Conservation (phyloP, 35 echinoderm and acorn worm genomes). For the Lytechinus pictus region DNA sequence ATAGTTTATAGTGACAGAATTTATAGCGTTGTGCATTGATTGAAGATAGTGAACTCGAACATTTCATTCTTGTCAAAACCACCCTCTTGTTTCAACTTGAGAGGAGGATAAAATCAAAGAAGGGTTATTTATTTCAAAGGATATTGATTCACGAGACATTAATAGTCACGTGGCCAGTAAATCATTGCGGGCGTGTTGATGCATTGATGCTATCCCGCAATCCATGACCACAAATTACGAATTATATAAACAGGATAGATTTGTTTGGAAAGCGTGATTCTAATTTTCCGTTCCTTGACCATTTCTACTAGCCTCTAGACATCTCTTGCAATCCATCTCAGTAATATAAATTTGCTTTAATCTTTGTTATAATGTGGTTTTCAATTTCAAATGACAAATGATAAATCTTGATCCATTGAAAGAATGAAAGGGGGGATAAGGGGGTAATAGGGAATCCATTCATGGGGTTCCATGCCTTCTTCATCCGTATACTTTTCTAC, state of each 20-base stretch:
- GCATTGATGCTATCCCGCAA: background rate
- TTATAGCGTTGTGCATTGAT: background rate
- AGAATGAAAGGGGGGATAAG: background rate
- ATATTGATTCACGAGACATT: background rate
- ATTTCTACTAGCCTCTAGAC: background rate
- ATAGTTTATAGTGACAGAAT: background rate
- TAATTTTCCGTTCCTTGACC: background rate
- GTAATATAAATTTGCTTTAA: background rate
- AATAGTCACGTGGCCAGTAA: background rate
- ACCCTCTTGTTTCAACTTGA: background rate
- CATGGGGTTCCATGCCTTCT: background rate
- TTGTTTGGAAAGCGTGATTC: background rate
- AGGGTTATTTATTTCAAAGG: conserved; percentile 5
- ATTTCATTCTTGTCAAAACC: background rate
- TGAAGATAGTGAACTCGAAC: background rate
- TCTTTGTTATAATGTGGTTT: background rate
- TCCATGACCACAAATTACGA: background rate
- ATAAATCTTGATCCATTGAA: background rate
- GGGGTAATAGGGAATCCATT: no score
- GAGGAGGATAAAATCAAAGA: background rate
- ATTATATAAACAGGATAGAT: background rate
- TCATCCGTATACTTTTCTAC: background rate
- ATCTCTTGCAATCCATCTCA: background rate
- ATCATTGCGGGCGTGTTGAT: background rate
- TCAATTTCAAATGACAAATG: background rate